A percentile compares a stretch with the other conserved stretches of the same genome.
Evolutionary conservation across 2,113 vertebrate species (phyloP).

Genomic region (Dicaeum eximium): DNA sequence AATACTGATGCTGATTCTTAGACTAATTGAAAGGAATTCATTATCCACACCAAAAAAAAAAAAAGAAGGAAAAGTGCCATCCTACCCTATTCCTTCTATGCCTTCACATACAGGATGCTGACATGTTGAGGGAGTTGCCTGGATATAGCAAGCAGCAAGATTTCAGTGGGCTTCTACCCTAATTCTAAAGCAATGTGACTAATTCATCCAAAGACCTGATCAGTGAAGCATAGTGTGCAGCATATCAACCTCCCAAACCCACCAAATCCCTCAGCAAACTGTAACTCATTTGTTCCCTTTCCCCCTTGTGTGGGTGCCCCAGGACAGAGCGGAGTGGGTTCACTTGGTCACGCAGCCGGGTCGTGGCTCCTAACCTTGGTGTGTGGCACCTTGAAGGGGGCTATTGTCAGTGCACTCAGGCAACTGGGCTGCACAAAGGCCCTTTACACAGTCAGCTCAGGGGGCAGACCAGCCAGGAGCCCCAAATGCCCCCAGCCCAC

Average conservation of each 20-base stretch:
- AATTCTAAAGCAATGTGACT: background rate
- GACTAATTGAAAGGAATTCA: background rate
- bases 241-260: background rate
- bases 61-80: background rate
- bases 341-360: background rate
- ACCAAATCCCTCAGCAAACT: background rate
- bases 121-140: fast-evolving
- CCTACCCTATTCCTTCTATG: background rate
- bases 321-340: fast-evolving
- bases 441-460: background rate
- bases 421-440: background rate
- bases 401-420: background rate
- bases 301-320: background rate
- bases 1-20: background rate
- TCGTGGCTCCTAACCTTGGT: background rate
- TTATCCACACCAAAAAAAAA: background rate
- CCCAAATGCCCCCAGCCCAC: background rate
- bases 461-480: background rate
- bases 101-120: background rate
- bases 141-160: background rate
- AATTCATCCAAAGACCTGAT: background rate
- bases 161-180: background rate
- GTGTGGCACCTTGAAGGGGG: background rate
- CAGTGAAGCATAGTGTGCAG: background rate
- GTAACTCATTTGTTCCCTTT: background rate